Percentiles rank a stretch among this genome's conserved stretches.
These are phyloP conservation scores for Heliocidaris tuberculata DNA, from an alignment of 35 echinoderm and acorn worm genomes.

Conservation along the genomic window DNA sequence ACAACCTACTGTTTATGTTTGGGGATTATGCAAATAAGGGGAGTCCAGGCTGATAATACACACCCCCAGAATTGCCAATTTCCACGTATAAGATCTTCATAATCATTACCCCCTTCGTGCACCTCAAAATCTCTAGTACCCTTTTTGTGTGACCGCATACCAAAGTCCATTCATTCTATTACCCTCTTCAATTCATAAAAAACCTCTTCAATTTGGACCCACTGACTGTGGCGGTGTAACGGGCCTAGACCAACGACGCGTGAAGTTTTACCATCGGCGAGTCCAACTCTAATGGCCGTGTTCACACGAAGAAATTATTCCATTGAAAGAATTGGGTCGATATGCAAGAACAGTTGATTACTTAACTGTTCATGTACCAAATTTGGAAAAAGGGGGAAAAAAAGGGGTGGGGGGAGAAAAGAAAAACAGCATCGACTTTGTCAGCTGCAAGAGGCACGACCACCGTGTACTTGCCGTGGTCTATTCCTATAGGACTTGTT, in stretches of 20 bases:
- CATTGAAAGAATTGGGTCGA: not conserved
- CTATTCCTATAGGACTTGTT: no score
- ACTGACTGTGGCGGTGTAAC: not conserved
- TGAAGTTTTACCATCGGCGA: not conserved
- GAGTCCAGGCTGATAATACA: not conserved
- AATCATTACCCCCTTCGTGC: not conserved
- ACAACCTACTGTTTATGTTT: conserved; percentile 11
- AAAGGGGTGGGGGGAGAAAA: no score
- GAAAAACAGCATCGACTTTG: no score
- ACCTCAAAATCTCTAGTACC: not conserved
- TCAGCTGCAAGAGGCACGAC: no score
- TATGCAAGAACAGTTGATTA: no score
- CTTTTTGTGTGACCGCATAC: not conserved
- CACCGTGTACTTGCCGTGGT: no score
- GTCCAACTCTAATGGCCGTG: not conserved
- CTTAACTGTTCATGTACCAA: no score
- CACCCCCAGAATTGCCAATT: no score
- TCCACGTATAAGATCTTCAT: not conserved
- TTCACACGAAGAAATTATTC: not conserved
- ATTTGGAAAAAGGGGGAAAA: no score
- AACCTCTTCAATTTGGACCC: not conserved
- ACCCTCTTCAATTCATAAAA: not conserved
- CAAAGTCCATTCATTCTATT: not conserved
- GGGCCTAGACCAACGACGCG: not conserved
- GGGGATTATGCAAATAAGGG: not conserved